phyloP scores from a whole-genome alignment of 2,888 invertebrate species.

The Lasiommata megera region DNA sequence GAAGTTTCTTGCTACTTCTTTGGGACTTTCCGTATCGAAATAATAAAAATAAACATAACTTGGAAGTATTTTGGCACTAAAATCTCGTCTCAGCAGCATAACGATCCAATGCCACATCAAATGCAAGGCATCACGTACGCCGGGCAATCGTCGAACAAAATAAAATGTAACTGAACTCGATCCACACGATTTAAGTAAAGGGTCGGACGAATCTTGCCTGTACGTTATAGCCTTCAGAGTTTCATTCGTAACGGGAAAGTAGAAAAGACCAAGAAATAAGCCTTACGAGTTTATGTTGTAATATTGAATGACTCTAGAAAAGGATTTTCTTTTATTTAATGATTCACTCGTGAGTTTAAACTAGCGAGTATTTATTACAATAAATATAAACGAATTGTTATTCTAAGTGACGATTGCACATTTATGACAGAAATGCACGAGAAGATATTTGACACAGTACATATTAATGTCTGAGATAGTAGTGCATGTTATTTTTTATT shows the following conservation, averaged over 20 bases:
- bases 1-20: no score
- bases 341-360: constrained; percentile 7
- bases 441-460: neutral
- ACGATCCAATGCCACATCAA: constrained; percentile 41
- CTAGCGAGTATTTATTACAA: neutral
- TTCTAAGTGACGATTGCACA: no score
- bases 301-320: constrained; percentile 18
- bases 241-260: constrained; percentile 30
- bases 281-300: constrained; percentile 25
- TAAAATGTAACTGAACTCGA: constrained; percentile 50
- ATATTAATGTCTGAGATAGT: neutral
- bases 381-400: neutral
- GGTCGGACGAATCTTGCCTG: constrained; percentile 44
- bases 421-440: neutral
- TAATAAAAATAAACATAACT: constrained; percentile 25
- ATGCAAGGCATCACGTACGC: constrained; percentile 49
- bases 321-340: constrained; percentile 18
- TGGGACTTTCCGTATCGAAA: neutral
- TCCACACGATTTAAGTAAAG: constrained; percentile 50
- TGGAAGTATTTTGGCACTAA: constrained; percentile 23
- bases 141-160: constrained; percentile 43
- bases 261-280: constrained; percentile 28
- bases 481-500: neutral
- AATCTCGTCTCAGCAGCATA: constrained; percentile 32
- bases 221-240: constrained; percentile 43